These are phyloP conservation scores for Typhlichthys eigenmanni DNA, from an alignment of 2,797 vertebrate genomes.

Conservation along the genomic window DNA sequence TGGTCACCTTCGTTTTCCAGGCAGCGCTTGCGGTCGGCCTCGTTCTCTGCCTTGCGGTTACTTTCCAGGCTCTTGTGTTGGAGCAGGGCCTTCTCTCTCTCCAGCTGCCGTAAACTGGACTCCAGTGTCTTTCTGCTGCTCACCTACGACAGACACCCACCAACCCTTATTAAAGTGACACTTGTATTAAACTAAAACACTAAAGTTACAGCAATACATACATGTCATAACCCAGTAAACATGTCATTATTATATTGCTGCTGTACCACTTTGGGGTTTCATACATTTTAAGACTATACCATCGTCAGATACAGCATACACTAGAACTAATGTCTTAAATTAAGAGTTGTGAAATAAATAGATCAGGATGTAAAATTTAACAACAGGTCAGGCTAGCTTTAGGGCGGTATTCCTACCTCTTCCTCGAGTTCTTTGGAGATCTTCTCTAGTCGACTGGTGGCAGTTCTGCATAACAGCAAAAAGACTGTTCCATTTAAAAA, in stretches of 20 bases:
- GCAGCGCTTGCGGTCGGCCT: slow-evolving; percentile 95
- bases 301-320: no score
- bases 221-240: no score
- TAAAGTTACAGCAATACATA: no score
- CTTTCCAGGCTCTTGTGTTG: slow-evolving; percentile 97
- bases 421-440: slow-evolving; percentile 93
- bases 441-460: slow-evolving; percentile 88
- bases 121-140: slow-evolving; percentile 89
- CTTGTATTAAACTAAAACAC: no score
- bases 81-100: slow-evolving; percentile 95
- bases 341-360: slow-evolving; percentile 14
- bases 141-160: slow-evolving; percentile 48
- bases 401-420: slow-evolving; percentile 78
- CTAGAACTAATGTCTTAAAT: background rate
- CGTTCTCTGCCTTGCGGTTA: slow-evolving; percentile 93
- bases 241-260: no score
- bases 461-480: slow-evolving; percentile 71
- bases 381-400: background rate
- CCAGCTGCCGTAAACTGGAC: slow-evolving; percentile 87
- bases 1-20: slow-evolving; percentile 91
- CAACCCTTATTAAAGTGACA: background rate
- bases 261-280: no score
- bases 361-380: background rate
- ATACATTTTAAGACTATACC: no score
- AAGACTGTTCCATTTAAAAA: background rate